These are phyloP conservation scores for Hystrix cristata DNA, from an alignment of 2,113 vertebrate species.

Conservation along the genomic window DNA sequence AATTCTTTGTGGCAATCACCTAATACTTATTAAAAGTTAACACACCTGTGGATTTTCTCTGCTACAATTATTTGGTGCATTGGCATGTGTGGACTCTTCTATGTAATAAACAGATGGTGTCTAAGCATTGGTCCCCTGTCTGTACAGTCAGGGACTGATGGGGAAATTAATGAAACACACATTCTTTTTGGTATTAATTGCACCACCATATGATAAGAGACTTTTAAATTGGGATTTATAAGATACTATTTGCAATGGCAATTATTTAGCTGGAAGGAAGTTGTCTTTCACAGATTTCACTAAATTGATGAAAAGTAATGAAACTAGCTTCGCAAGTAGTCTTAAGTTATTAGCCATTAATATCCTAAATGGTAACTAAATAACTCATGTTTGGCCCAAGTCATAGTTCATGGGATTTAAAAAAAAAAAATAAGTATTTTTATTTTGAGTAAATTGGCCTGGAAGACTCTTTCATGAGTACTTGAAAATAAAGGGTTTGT, in stretches of 20 bases:
- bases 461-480: not conserved
- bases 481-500: not conserved
- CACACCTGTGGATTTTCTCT: not conserved
- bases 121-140: not conserved
- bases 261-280: slow-evolving; percentile 21
- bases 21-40: not conserved
- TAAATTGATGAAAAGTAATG: slow-evolving; percentile 1
- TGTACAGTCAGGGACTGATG: not conserved
- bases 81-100: not conserved
- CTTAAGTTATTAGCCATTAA: not conserved
- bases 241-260: not conserved
- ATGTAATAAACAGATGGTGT: not conserved
- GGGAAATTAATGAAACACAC: slow-evolving; percentile 45
- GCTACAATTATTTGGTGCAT: not conserved
- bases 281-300: slow-evolving; percentile 42
- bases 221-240: slow-evolving; percentile 26
- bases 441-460: not conserved
- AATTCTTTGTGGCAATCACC: not conserved
- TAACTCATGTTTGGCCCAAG: slow-evolving; percentile 2
- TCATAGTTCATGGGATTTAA: not conserved
- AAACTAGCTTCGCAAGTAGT: slow-evolving; percentile 45
- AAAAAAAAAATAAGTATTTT: not conserved
- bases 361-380: slow-evolving; percentile 23
- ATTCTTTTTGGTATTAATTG: not conserved
- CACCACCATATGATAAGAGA: not conserved